phyloP scores from a whole-genome alignment of 2,797 vertebrate genomes.

The Sebastes dallii region DNA sequence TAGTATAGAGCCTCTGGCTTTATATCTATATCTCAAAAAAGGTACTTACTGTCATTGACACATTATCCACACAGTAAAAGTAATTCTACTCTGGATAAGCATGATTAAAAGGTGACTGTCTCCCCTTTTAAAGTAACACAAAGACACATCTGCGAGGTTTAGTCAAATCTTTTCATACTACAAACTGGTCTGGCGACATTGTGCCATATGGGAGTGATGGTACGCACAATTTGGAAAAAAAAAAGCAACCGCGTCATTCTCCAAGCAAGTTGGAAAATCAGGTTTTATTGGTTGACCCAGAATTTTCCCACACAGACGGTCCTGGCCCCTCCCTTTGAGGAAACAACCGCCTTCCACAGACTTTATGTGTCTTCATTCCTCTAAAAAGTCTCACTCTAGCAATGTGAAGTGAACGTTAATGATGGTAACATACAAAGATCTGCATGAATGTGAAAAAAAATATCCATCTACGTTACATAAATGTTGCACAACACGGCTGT shows the following conservation, averaged over 20 bases:
- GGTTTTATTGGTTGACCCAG: constrained; percentile 30
- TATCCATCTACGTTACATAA: neutral
- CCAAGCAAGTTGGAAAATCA: constrained; percentile 27
- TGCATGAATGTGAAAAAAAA: neutral
- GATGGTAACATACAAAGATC: neutral
- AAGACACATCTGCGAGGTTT: neutral
- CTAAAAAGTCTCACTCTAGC: neutral
- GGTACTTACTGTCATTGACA: neutral
- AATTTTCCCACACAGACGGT: constrained; percentile 31
- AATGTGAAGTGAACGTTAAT: neutral
- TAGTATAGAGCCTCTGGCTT: neutral
- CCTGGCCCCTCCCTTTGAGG: neutral
- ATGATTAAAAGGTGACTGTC: neutral
- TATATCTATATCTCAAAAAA: neutral
- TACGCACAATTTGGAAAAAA: constrained; percentile 19
- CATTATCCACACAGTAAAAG: neutral
- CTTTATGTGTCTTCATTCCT: constrained; percentile 1
- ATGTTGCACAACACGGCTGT: constrained; percentile 5
- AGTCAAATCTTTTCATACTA: neutral
- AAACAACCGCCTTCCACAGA: constrained; percentile 17
- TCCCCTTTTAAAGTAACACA: neutral
- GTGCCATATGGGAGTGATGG: neutral
- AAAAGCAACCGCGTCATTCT: constrained; percentile 10
- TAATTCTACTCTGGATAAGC: neutral
- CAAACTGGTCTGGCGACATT: neutral